Conservation (phyloP, 53 echinoderm and acorn worm genomes). For the Hippasteria phrygiana region DNA sequence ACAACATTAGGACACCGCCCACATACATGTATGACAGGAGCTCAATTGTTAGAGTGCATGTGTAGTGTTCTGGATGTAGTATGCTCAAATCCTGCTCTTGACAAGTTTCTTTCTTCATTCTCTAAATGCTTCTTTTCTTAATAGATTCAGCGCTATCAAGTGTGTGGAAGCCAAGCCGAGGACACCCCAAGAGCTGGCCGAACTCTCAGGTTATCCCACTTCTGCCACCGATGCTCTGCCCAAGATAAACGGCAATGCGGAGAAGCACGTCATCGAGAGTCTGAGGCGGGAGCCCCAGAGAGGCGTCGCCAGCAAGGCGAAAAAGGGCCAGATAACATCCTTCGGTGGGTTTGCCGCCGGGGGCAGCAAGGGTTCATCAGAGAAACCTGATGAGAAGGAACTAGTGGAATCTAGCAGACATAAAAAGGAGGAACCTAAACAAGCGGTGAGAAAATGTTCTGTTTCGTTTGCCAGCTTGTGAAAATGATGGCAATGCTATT, state of each 20-base stretch:
- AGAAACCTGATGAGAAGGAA: constrained; percentile 8
- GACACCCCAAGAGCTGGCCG: constrained; percentile 63
- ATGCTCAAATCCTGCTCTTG: too few species aligned
- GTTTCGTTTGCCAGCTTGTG: neutral
- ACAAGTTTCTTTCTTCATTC: too few species aligned
- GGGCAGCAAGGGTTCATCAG: neutral
- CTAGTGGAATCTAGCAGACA: neutral
- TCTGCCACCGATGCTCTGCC: constrained; percentile 12
- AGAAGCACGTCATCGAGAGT: constrained; percentile 46
- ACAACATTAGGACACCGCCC: too few species aligned
- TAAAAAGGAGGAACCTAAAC: constrained; percentile 1
- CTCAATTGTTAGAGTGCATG: too few species aligned
- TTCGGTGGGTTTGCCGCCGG: constrained; percentile 20
- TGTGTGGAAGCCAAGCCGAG: constrained; percentile 78
- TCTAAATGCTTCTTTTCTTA: too few species aligned
- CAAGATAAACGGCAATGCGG: constrained; percentile 45
- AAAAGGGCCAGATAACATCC: constrained; percentile 32
- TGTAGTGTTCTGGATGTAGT: too few species aligned
- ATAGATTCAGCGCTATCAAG: constrained; percentile 86
- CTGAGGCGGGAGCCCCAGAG: constrained; percentile 48
- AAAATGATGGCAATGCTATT: neutral
- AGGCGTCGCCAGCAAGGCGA: constrained; percentile 1
- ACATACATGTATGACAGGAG: too few species aligned
- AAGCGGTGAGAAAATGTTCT: neutral
- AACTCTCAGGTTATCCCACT: constrained; percentile 34